phyloP scores from a whole-genome alignment of 2,888 invertebrate species.

The Pherbina coryleti region DNA sequence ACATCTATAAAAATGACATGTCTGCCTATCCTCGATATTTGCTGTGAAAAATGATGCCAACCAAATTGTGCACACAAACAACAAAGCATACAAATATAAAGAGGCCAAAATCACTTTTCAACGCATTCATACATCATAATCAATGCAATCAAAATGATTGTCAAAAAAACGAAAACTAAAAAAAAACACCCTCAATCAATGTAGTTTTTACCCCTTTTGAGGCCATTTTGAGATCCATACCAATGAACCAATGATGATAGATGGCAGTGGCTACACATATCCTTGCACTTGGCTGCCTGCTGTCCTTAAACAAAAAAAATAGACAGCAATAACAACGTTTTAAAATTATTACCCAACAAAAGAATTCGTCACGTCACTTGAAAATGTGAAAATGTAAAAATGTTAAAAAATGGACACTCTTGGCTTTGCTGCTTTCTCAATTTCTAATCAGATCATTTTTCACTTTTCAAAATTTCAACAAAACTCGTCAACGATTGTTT shows the following conservation, averaged over 20 bases:
- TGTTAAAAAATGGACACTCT: neutral
- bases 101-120: slow-evolving; percentile 28
- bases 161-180: slow-evolving; percentile 39
- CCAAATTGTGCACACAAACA: slow-evolving; percentile 30
- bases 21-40: slow-evolving; percentile 32
- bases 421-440: neutral
- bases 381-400: slow-evolving; percentile 9
- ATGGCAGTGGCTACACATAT: slow-evolving; percentile 50
- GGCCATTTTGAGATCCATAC: neutral
- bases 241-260: slow-evolving; percentile 60
- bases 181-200: slow-evolving; percentile 53
- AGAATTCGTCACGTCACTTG: slow-evolving; percentile 50
- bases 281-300: slow-evolving; percentile 30
- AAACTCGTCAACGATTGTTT: slow-evolving; percentile 16
- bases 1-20: slow-evolving; percentile 7
- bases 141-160: slow-evolving; percentile 46
- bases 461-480: slow-evolving; percentile 10
- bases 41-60: slow-evolving; percentile 46
- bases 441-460: slow-evolving; percentile 30
- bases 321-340: slow-evolving; percentile 40
- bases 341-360: slow-evolving; percentile 57
- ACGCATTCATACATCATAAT: slow-evolving; percentile 60
- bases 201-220: slow-evolving; percentile 30
- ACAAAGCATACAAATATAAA: neutral
- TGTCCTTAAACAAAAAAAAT: neutral